Evolutionary conservation across 2,888 invertebrate genomes (phyloP), one percentile per base, ranked within the genome.

Genomic region (Cephus pygmeus): DNA sequence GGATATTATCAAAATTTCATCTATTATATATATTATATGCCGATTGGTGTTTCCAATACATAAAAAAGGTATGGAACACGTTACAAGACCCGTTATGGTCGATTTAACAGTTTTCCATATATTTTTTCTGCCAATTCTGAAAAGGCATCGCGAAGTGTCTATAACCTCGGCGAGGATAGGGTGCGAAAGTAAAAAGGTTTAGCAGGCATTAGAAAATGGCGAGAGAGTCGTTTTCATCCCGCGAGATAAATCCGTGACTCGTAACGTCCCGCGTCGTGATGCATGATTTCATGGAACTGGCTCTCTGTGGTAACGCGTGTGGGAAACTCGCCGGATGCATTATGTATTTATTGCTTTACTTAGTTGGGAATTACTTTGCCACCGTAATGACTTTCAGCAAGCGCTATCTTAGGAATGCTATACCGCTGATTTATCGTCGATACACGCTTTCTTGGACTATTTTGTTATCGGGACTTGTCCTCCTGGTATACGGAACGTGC

Each of bases 271-370:
- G 81, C 82, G 81, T 81, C 71, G 82, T 82, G 81, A 88, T 88
- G 89, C 89, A 89, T 87, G 88, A 88, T 89, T 89, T 89, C 88
- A 87, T 87, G 87, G 88, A 89, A 89, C 85, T 84, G 85, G 79
- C 74, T 76, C 74, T 76, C 74, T 75, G 79, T 69, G 76, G 75
- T 74, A 77, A 73, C 79, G 75, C 77, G 81, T 89, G 88, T 90
- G 89, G 89, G 89, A 90, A 89, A 88, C 85, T 88, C 85, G 83
- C 81, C 86, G 86, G 85, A 90, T 90, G 89, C 89, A 90, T 90
- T 90, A 90, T 90, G 89, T 88, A 90, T 90, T 90, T 90, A 88
- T 89, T 86, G 89, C 88, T 89, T 89, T 89, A 88, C 88, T 89
- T 90, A 89, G 89, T 89, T 88, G 86, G 86, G 87, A 89, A 90